These are phyloP conservation scores for Bombus pascuorum DNA, from an alignment of 1,140 invertebrate species.

Conservation along the genomic window DNA sequence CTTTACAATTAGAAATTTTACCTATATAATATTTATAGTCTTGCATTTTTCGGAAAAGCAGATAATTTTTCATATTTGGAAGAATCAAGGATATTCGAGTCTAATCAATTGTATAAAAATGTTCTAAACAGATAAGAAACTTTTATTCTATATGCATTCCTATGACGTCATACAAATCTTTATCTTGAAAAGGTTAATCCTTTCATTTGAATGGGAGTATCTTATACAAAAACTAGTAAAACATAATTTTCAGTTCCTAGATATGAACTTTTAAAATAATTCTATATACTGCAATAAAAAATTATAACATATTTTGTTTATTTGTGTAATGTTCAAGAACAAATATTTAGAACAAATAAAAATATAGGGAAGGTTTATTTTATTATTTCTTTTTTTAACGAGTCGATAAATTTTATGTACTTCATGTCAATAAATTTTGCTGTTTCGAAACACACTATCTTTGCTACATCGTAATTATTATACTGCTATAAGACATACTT, in stretches of 20 bases:
- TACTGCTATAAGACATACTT: slow-evolving; percentile 32
- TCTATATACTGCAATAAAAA: background rate
- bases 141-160: background rate
- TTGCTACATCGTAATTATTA: slow-evolving; percentile 26
- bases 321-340: background rate
- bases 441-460: slow-evolving; percentile 19
- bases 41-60: background rate
- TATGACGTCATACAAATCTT: slow-evolving; percentile 1
- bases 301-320: background rate
- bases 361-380: background rate
- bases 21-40: background rate
- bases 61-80: background rate
- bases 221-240: background rate
- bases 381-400: slow-evolving; percentile 1
- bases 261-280: background rate
- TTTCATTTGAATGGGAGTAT: background rate
- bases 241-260: background rate
- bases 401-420: background rate
- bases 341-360: background rate
- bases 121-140: background rate
- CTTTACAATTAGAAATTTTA: background rate
- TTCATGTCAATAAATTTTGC: background rate
- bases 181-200: slow-evolving; percentile 13
- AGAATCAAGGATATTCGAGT: background rate
- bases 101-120: background rate